Conservation (phyloP, 2,888 invertebrate species). For the Anticlea derivata region DNA sequence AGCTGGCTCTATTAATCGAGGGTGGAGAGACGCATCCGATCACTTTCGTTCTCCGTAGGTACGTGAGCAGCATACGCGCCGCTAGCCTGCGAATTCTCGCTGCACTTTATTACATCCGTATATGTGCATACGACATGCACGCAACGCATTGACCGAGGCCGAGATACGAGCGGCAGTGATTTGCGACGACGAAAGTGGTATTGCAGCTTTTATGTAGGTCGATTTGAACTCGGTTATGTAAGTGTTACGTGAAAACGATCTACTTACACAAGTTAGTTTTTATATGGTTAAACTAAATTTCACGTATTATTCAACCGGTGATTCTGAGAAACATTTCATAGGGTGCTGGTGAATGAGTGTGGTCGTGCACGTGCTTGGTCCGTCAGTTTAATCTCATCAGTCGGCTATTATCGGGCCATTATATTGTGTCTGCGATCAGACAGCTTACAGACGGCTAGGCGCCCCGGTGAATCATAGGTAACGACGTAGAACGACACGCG, state of each 20-base stretch:
- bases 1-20: conserved; percentile 70
- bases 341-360: conserved; percentile 29
- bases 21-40: conserved; percentile 76
- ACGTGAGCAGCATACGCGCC: conserved; percentile 78
- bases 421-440: conserved; percentile 75
- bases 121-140: conserved; percentile 80
- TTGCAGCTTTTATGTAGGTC: conserved; percentile 81
- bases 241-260: conserved; percentile 66
- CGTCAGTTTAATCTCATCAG: conserved; percentile 71
- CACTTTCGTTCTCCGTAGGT: conserved; percentile 78
- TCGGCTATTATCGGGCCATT: conserved; percentile 72
- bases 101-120: conserved; percentile 81
- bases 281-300: conserved; percentile 35
- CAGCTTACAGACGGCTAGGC: conserved; percentile 75
- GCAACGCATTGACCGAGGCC: conserved; percentile 82
- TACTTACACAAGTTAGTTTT: conserved; percentile 41
- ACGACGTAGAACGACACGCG: conserved; percentile 67
- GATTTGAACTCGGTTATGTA: conserved; percentile 72
- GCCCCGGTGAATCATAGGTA: conserved; percentile 81
- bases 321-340: conserved; percentile 23
- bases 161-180: conserved; percentile 78
- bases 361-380: conserved; percentile 52
- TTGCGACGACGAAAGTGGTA: conserved; percentile 83
- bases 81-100: conserved; percentile 76
- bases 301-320: conserved; percentile 29